These are phyloP conservation scores for Callyntrura guangdongensis DNA, from an alignment of 2,888 invertebrate genomes.

Conservation along the genomic window DNA sequence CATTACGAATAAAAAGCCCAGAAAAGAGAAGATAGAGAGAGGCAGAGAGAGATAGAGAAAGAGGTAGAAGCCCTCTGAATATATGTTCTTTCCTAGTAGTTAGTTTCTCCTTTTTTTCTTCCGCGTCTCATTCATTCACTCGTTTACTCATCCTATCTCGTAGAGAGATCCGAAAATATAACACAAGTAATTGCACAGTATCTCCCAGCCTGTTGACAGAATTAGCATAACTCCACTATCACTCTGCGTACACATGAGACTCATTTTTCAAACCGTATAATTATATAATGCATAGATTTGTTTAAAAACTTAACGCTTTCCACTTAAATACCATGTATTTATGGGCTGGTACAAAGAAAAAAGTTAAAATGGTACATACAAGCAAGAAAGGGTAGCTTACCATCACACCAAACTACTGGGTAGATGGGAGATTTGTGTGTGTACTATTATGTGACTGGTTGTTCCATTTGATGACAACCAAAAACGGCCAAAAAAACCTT, in stretches of 20 bases:
- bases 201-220: conserved; percentile 80
- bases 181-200: conserved; percentile 69
- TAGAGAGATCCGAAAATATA: conserved; percentile 18
- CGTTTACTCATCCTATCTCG: conserved; percentile 59
- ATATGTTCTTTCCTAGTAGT: conserved; percentile 13
- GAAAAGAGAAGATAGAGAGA: conserved; percentile 13
- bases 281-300: conserved; percentile 66
- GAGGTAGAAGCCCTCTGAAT: background rate
- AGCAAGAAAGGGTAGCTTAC: background rate
- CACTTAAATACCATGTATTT: conserved; percentile 43
- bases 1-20: conserved; percentile 67
- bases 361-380: background rate
- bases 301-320: background rate
- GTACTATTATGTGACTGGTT: conserved; percentile 23
- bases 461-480: conserved; percentile 69
- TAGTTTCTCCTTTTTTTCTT: conserved; percentile 67
- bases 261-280: conserved; percentile 81
- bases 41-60: background rate
- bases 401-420: background rate
- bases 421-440: background rate
- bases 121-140: conserved; percentile 70
- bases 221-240: conserved; percentile 83
- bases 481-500: conserved; percentile 57
- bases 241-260: conserved; percentile 79
- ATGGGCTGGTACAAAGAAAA: conserved; percentile 19